These are phyloP conservation scores for Acanthisitta chloris DNA, from an alignment of 2,113 vertebrate genomes.

Conservation along the genomic window DNA sequence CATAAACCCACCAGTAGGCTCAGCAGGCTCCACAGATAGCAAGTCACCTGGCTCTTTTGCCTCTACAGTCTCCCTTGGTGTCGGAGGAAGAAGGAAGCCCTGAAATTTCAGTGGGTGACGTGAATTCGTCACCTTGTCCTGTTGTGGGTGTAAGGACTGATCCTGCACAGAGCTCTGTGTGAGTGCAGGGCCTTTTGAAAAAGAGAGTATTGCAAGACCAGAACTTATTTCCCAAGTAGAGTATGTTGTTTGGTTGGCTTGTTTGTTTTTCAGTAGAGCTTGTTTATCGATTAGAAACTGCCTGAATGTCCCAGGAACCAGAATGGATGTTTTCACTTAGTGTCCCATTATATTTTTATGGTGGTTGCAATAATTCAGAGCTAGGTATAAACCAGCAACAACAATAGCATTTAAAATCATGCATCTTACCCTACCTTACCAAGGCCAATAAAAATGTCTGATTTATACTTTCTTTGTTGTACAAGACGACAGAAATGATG, in stretches of 20 bases:
- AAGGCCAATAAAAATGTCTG: not conserved
- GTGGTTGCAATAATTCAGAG: not conserved
- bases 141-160: not conserved
- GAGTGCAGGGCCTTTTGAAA: not conserved
- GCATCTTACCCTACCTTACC: not conserved
- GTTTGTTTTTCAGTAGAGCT: not conserved
- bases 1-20: not conserved
- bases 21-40: not conserved
- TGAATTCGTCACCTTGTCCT: not conserved
- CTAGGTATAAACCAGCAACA: not conserved
- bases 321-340: not conserved
- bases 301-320: not conserved
- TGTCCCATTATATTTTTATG: not conserved
- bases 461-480: not conserved
- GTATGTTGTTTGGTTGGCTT: not conserved
- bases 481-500: not conserved
- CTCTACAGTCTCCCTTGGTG: not conserved
- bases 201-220: not conserved
- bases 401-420: not conserved
- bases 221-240: not conserved
- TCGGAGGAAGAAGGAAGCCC: not conserved
- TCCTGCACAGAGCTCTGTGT: accelerated
- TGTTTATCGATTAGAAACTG: not conserved
- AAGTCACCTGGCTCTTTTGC: not conserved
- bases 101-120: accelerated